phyloP scores from a whole-genome alignment of 1,140 invertebrate genomes.

The Cotesia typhae region DNA sequence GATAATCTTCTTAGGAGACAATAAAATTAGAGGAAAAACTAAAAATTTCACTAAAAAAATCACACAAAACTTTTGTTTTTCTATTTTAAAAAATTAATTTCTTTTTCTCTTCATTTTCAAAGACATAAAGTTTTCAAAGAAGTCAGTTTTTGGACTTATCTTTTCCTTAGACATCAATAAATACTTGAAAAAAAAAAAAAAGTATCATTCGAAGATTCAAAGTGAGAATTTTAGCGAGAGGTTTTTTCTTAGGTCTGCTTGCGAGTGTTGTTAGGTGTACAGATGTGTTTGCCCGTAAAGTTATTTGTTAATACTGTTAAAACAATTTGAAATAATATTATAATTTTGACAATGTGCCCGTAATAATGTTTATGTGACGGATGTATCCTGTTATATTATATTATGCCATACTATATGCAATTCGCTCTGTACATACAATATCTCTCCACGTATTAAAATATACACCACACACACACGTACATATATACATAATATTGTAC shows the following conservation, averaged over 20 bases:
- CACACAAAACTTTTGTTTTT: too few relatives aligned
- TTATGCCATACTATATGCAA: slow-evolving; percentile 13
- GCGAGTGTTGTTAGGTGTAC: slow-evolving; percentile 63
- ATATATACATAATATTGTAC: background rate
- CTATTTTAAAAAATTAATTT: too few relatives aligned
- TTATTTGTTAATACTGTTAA: background rate
- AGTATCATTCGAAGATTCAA: slow-evolving; percentile 47
- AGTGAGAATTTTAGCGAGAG: slow-evolving; percentile 52
- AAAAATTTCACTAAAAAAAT: too few relatives aligned
- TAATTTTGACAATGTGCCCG: slow-evolving; percentile 55
- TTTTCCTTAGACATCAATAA: too few relatives aligned
- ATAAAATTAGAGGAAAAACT: too few relatives aligned
- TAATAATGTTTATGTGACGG: slow-evolving; percentile 53
- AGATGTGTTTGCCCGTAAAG: slow-evolving; percentile 57
- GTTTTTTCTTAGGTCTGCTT: slow-evolving; percentile 63
- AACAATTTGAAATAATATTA: background rate
- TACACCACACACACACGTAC: background rate
- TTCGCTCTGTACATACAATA: slow-evolving; percentile 29
- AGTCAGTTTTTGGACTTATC: too few relatives aligned
- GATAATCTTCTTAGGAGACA: too few relatives aligned
- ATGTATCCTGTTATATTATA: slow-evolving; percentile 30
- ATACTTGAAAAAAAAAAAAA: background rate
- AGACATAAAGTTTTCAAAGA: too few relatives aligned
- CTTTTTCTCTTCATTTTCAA: too few relatives aligned
- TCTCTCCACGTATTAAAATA: background rate